Percentiles rank a stretch among this genome's conserved stretches.
phyloP scores from a whole-genome alignment of 2,113 vertebrate genomes.

The Excalfactoria chinensis region DNA sequence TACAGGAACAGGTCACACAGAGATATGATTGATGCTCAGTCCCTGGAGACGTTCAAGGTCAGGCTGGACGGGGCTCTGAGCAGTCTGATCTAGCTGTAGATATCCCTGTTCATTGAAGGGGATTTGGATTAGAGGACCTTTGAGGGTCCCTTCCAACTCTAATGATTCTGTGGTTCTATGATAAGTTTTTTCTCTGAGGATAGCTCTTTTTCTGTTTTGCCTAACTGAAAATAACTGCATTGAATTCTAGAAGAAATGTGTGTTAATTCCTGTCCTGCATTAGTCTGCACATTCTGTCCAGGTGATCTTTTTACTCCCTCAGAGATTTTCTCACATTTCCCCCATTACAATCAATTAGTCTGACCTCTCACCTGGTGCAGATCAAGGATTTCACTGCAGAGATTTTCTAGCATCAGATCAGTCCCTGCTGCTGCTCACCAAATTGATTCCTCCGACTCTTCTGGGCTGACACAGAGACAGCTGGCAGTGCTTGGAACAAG shows the following conservation, averaged over 20 bases:
- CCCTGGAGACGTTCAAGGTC: too few relatives aligned
- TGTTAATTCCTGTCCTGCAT: rapidly evolving
- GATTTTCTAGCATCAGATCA: neutral
- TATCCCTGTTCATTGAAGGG: too few relatives aligned
- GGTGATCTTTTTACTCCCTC: neutral
- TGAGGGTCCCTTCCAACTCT: too few relatives aligned
- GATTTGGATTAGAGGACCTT: too few relatives aligned
- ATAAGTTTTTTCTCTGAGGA: neutral
- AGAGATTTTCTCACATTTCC: neutral
- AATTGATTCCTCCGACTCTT: neutral
- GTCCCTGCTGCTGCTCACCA: neutral
- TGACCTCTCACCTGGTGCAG: rapidly evolving
- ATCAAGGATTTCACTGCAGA: neutral
- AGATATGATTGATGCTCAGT: too few relatives aligned
- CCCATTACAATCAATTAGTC: neutral
- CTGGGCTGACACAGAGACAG: constrained; percentile 40
- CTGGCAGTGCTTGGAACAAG: constrained; percentile 45
- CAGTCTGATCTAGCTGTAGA: too few relatives aligned
- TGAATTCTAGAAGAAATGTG: neutral
- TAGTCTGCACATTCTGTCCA: neutral
- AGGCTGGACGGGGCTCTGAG: too few relatives aligned
- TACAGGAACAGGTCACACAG: too few relatives aligned
- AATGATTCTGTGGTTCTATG: too few relatives aligned
- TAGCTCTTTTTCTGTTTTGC: neutral
- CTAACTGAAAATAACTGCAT: neutral